Conservation (phyloP, 2,113 vertebrate genomes). For the Catagonus wagneri region DNA sequence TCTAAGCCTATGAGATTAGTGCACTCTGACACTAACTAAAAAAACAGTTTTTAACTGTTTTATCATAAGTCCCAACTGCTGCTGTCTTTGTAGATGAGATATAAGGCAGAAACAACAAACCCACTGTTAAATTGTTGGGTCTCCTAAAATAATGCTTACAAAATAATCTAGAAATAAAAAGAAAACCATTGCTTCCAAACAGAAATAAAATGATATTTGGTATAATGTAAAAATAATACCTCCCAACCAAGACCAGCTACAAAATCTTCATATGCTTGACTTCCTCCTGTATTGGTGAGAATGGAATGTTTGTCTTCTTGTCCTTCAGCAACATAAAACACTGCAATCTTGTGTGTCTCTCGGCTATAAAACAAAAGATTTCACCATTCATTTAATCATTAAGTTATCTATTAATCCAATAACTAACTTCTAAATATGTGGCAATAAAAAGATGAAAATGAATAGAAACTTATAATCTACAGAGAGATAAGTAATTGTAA, state of each 20-base stretch:
- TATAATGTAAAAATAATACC: constrained; percentile 88
- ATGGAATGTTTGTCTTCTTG: constrained; percentile 99
- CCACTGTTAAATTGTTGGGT: not conserved
- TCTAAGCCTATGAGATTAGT: not conserved
- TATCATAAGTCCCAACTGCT: not conserved
- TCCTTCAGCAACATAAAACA: constrained; percentile 99
- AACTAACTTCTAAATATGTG: constrained; percentile 13
- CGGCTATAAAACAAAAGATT: constrained; percentile 89
- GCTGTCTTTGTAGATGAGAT: constrained; percentile 11
- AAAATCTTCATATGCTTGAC: constrained; percentile 99
- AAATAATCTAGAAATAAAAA: constrained; percentile 39
- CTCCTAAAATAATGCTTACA: constrained; percentile 54
- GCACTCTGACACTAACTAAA: not conserved
- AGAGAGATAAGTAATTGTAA: constrained; percentile 43
- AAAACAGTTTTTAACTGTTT: too few species aligned
- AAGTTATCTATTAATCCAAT: not conserved
- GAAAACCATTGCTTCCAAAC: not conserved
- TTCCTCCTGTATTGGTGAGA: constrained; percentile 97
- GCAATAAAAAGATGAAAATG: constrained; percentile 36
- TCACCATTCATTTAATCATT: constrained; percentile 20
- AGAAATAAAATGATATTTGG: constrained; percentile 28
- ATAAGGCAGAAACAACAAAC: not conserved
- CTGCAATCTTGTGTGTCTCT: constrained; percentile 99
- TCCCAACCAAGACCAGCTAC: constrained; percentile 99
- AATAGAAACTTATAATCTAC: constrained; percentile 4